These are phyloP conservation scores for Tipula helvola DNA, from an alignment of 2,888 invertebrate species.

Conservation along the genomic window DNA sequence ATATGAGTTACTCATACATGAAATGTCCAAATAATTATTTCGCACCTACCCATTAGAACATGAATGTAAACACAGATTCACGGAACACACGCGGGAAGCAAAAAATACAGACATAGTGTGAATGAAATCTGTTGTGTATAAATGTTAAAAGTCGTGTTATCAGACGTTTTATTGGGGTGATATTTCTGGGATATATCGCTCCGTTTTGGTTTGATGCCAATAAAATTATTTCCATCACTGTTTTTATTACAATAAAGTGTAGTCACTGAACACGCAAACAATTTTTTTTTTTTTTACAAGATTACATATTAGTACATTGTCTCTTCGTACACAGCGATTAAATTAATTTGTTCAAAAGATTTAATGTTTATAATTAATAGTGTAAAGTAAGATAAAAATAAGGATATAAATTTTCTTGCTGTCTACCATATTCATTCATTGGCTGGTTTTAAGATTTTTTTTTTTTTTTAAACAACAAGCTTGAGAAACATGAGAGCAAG, in stretches of 20 bases:
- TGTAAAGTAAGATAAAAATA: not conserved
- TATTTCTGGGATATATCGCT: too few species aligned
- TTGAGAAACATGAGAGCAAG: not conserved
- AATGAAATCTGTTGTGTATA: too few species aligned
- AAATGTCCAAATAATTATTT: too few species aligned
- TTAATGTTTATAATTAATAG: not conserved
- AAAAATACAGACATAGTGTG: too few species aligned
- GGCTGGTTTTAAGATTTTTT: not conserved
- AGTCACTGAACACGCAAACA: not conserved
- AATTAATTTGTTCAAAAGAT: not conserved
- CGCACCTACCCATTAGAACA: too few species aligned
- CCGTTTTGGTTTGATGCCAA: too few species aligned
- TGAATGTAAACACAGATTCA: too few species aligned
- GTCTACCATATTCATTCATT: not conserved
- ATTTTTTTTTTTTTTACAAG: not conserved
- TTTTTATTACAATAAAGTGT: not conserved
- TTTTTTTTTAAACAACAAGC: not conserved
- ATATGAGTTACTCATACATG: too few species aligned
- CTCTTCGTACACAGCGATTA: not conserved
- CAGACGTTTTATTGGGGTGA: too few species aligned
- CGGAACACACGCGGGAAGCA: too few species aligned
- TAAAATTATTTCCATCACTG: not conserved
- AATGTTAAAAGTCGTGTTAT: too few species aligned
- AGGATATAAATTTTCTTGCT: not conserved
- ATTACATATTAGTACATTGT: not conserved